Evolutionary conservation across 2,113 vertebrate genomes (phyloP).

Genomic region (Toxostoma redivivum): DNA sequence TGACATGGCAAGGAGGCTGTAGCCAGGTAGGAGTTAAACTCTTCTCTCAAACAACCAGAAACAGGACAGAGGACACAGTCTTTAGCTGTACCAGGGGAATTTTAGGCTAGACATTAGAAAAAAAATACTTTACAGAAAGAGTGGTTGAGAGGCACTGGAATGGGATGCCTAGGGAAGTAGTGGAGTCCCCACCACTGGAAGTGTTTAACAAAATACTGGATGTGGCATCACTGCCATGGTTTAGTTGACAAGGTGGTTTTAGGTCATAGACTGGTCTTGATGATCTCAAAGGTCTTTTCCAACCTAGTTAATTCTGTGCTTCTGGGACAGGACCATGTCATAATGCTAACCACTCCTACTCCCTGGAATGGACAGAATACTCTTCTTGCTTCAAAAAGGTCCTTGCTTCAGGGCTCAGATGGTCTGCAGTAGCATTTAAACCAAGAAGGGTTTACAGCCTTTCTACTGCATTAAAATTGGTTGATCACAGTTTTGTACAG

Average conservation of each 20-base stretch:
- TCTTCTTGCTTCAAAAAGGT: neutral
- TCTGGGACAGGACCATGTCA: neutral
- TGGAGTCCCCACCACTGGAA: neutral
- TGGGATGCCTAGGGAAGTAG: too few relatives aligned
- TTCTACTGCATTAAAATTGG: neutral
- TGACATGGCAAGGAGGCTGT: too few relatives aligned
- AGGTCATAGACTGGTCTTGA: neutral
- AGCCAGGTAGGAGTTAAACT: too few relatives aligned
- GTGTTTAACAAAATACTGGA: neutral
- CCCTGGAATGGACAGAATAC: neutral
- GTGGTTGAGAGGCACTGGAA: neutral
- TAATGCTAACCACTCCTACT: accelerated
- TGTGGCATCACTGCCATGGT: neutral
- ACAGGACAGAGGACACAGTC: neutral
- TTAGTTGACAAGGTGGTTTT: neutral
- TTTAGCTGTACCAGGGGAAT: neutral
- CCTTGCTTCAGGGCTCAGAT: neutral
- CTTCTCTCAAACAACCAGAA: neutral
- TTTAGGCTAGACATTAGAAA: neutral
- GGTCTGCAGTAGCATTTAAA: neutral
- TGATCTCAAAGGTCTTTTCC: neutral
- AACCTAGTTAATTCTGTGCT: neutral
- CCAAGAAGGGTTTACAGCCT: neutral
- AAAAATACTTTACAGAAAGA: neutral
- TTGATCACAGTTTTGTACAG: neutral